These are phyloP conservation scores for Dryadula phaetusa DNA, from an alignment of 2,888 invertebrate genomes.

Conservation along the genomic window DNA sequence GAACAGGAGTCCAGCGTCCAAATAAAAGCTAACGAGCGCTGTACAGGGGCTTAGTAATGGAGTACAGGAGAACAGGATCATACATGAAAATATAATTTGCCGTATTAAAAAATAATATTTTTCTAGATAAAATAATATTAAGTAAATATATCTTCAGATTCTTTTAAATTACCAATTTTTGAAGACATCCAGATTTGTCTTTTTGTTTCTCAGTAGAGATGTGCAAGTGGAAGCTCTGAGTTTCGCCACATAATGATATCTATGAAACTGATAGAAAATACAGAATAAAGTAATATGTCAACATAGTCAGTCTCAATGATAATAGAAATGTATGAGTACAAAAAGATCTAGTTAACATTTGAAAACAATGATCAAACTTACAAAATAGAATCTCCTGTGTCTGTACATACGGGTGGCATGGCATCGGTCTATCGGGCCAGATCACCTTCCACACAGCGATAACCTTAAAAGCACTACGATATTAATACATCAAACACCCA, in stretches of 20 bases:
- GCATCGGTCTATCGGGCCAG: constrained; percentile 82
- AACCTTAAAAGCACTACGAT: constrained; percentile 82
- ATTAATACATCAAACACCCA: constrained; percentile 82
- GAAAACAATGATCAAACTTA: not conserved
- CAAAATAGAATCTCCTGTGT: constrained; percentile 33
- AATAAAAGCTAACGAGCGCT: constrained; percentile 82
- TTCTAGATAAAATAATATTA: too few species aligned
- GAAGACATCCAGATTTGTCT: too few species aligned
- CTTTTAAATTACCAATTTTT: too few species aligned
- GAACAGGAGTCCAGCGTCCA: constrained; percentile 80
- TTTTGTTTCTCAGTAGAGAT: too few species aligned
- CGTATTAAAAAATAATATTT: too few species aligned
- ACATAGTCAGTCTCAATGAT: too few species aligned
- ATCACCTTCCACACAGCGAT: constrained; percentile 81
- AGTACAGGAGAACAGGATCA: constrained; percentile 58
- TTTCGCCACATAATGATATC: too few species aligned
- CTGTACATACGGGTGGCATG: constrained; percentile 64
- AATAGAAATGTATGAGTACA: too few species aligned
- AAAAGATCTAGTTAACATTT: not conserved
- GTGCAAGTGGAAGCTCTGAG: too few species aligned
- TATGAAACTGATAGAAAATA: too few species aligned
- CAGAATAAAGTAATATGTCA: too few species aligned
- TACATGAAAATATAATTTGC: not conserved
- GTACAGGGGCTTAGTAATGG: constrained; percentile 78
- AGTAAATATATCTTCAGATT: too few species aligned